Base-by-base conservation (phyloP, 2,113 vertebrate species). In the Megaleporinus macrocephalus region DNA sequence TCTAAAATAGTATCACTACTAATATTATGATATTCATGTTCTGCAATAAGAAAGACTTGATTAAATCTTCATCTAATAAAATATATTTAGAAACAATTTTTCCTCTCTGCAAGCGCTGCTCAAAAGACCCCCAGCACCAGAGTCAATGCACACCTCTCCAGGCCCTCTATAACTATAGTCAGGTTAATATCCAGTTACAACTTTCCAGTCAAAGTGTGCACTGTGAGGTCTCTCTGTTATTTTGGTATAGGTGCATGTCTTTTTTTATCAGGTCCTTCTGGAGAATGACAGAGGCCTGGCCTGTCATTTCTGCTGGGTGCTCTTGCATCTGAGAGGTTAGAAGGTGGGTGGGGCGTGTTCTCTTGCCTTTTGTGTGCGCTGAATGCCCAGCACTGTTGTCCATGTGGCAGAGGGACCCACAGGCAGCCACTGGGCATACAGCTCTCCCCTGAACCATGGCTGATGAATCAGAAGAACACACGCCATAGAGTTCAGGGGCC, bases 381-480 rank as follows among this genome's bases (percentile, higher is more conserved):
- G 61, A 71, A 59, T 79, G 65, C 49, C 30, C 63, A 55, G 18
- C 27, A 73, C 78, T 11, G 77, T 73, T 86, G 11, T 80, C 36
- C 59, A 65, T 80, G 41, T 86, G 83, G 85, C 73, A 57, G 70
- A 61, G 73, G 62, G 55, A 69, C 71, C 66, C 41, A 53, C 55
- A 16, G 47, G 73, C 29, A 65, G 62, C 78, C 61, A 57, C 70
- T 49, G 36, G 77, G 24, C 18, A 18, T 27, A 77, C 33, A 4
- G 86, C 70, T 84, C 85, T 80, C 82, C 84, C 80, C 83, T 84
- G 78, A 84, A 57, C 66, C 20, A 82, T 66, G 72, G 83, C 90
- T 87, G 83, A 81, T 78, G 75, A 66, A 82, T 89, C 84, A 89
- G 83, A 90, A 87, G 87, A 88, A 85, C 57, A 51, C 81, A 83